Evolutionary conservation across 2,113 vertebrate genomes (phyloP), one percentile per base, ranked within the genome.

Genomic region (Rhegmatorhina hoffmannsi): DNA sequence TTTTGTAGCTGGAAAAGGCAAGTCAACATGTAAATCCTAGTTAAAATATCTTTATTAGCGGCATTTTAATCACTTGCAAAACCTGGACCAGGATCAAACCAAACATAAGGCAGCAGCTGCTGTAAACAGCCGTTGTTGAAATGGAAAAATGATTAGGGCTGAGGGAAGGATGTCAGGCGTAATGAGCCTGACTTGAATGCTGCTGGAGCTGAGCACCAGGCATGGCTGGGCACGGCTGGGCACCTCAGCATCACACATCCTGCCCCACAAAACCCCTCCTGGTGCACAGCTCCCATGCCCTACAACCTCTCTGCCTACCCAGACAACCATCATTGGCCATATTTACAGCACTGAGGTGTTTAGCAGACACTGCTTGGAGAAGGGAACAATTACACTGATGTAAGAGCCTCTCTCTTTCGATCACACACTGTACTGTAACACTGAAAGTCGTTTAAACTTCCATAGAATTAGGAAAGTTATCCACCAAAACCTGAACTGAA

Each of bases 31-130:
- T 52, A 91, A 96, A 95, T 88, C 81, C 86, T 84, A 76, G 89
- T 82, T 95, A 97, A 95, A 97, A 88, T 96, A 92, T 82, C 96
- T 95, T 96, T 94, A 97, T 97, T 97, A 97, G 90, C 94, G 88
- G 89, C 90, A 95, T 97, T 96, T 95, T 96, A 97, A 97, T 97
- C 94, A 93, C 91, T 97, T 96, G 80, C 36, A 95, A 95, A 96
- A 91, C 67, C 90, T 97, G 96, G 96, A 91, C 66, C 7, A 1
- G 86, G 90, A 97, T 96, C 95, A 97, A 95, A 91, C 68, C 81
- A 93, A 96, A 88, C 92, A 96, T 97, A 90, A 95, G 91, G 96
- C 95, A 94, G 91, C 95, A 96, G 95, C 92, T 97, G 97, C 89
- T 87, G 91, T 92, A 94, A 97, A 95, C 96, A 97, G 96, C 94